phyloP scores from a whole-genome alignment of 2,113 vertebrate genomes.

The Rallus limicola region DNA sequence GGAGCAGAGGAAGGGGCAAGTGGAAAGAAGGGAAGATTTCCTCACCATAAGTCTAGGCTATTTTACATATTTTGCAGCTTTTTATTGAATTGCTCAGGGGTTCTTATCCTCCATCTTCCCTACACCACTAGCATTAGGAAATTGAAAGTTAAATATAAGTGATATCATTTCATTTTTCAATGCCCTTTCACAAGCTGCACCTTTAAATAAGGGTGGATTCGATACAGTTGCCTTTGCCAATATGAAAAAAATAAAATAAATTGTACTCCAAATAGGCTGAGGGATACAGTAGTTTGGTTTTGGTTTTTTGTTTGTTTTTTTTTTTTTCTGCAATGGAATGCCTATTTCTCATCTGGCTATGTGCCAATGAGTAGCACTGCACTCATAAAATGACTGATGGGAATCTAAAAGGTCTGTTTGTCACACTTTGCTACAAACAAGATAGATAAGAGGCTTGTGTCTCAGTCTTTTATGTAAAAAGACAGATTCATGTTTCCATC shows the following conservation, averaged over 20 bases:
- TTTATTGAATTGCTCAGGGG: not conserved
- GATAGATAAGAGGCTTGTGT: not conserved
- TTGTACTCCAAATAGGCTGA: not conserved
- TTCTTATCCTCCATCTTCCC: not conserved
- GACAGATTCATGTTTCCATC: not conserved
- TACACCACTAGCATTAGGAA: not conserved
- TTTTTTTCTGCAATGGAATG: constrained; percentile 23
- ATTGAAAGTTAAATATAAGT: not conserved
- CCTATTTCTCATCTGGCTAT: constrained; percentile 6
- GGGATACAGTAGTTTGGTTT: not conserved
- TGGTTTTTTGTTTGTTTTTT: too few species aligned
- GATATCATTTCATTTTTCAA: not conserved
- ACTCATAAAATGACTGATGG: constrained; percentile 11
- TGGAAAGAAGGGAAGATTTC: not conserved
- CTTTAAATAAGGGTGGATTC: not conserved
- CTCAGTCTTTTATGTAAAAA: constrained; percentile 24
- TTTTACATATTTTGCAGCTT: not conserved
- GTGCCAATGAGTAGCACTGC: not conserved
- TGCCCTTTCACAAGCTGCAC: not conserved
- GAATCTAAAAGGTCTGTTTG: not conserved
- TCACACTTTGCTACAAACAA: not conserved
- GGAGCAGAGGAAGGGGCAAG: rapidly evolving
- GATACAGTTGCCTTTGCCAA: not conserved
- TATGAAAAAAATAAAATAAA: constrained; percentile 50
- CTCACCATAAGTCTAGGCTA: rapidly evolving